phyloP scores from a whole-genome alignment of 2,888 invertebrate genomes.

The Lycia hirtaria region DNA sequence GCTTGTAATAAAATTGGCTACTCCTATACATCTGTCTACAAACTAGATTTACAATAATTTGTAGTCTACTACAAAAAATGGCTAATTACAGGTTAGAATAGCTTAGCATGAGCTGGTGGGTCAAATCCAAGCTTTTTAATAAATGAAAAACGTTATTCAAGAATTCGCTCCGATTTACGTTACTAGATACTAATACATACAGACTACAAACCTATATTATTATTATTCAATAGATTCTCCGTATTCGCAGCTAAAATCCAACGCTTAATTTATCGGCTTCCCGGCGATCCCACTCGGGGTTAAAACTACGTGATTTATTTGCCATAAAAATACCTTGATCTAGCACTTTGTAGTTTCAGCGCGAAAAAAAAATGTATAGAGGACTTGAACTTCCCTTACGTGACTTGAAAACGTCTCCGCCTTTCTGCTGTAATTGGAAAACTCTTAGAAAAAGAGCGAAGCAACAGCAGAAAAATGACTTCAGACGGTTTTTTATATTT shows the following conservation, averaged over 20 bases:
- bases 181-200: too few relatives aligned
- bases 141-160: too few relatives aligned
- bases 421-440: slow-evolving; percentile 16
- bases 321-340: slow-evolving; percentile 28
- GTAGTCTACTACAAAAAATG: too few relatives aligned
- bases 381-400: slow-evolving; percentile 18
- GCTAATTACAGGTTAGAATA: too few relatives aligned
- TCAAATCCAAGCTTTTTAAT: too few relatives aligned
- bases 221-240: slow-evolving; percentile 4
- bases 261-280: slow-evolving; percentile 22
- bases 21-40: too few relatives aligned
- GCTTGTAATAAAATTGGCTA: too few relatives aligned
- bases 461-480: not conserved
- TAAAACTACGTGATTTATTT: slow-evolving; percentile 30
- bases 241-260: slow-evolving; percentile 8
- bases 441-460: not conserved
- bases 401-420: slow-evolving; percentile 22
- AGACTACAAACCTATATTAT: too few relatives aligned
- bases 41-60: too few relatives aligned
- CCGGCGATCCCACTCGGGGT: slow-evolving; percentile 5
- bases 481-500: not conserved
- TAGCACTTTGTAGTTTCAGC: slow-evolving; percentile 20
- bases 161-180: too few relatives aligned
- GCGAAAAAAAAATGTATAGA: slow-evolving; percentile 20
- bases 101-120: too few relatives aligned